These are phyloP conservation scores for Theretra japonica DNA, from an alignment of 2,888 invertebrate species.

Conservation along the genomic window DNA sequence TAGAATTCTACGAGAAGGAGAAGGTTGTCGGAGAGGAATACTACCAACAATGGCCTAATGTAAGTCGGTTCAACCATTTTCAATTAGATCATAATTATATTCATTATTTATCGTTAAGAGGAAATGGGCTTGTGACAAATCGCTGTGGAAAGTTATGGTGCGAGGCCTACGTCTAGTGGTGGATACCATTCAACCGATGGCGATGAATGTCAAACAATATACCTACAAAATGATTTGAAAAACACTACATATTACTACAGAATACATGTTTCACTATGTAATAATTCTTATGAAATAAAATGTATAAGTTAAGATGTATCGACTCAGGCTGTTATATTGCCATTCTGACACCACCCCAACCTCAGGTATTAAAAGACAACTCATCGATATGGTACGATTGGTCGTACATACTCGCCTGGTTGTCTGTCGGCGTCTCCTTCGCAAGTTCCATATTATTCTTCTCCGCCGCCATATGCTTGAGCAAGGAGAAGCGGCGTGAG, in stretches of 20 bases:
- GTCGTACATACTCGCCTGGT: conserved; percentile 94
- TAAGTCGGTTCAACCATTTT: conserved; percentile 78
- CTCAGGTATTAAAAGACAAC: conserved; percentile 89
- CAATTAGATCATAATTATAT: not conserved
- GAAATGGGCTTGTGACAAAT: too few relatives aligned
- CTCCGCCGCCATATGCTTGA: conserved; percentile 91
- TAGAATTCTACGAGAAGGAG: conserved; percentile 97
- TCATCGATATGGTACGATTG: conserved; percentile 91
- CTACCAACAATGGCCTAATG: conserved; percentile 96
- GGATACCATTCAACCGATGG: too few relatives aligned
- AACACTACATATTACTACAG: too few relatives aligned
- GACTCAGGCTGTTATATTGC: not conserved
- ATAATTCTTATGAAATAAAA: not conserved
- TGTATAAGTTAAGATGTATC: not conserved
- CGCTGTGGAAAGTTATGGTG: too few relatives aligned
- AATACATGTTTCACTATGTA: too few relatives aligned
- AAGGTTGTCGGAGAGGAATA: conserved; percentile 96
- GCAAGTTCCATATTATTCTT: conserved; percentile 91
- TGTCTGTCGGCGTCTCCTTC: conserved; percentile 90
- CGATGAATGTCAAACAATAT: too few relatives aligned
- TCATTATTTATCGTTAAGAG: too few relatives aligned
- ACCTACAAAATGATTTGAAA: too few relatives aligned
- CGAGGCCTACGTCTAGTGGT: too few relatives aligned
- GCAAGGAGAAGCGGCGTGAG: conserved; percentile 90
- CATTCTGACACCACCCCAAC: conserved; percentile 45